phyloP scores from a whole-genome alignment of 2,888 invertebrate genomes.

The Hanleya hanleyi region DNA sequence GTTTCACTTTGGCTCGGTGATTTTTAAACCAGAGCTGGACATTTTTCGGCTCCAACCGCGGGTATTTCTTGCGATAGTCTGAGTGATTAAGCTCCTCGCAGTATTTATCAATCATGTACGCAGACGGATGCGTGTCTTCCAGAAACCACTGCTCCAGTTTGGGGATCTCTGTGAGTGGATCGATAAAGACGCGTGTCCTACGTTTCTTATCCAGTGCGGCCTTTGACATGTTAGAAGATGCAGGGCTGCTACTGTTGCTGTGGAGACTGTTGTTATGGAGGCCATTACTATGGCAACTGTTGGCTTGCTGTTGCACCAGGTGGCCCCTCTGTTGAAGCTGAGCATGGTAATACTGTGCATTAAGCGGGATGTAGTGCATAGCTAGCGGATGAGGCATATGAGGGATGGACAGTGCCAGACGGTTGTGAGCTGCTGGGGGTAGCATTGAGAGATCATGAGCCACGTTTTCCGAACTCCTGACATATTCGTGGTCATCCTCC shows the following conservation, averaged over 20 bases:
- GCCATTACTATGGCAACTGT: not conserved
- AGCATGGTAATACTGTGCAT: constrained; percentile 59
- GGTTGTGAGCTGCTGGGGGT: not conserved
- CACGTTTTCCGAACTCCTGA: not conserved
- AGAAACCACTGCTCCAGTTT: constrained; percentile 87
- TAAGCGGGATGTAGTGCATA: constrained; percentile 64
- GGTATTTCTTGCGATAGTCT: constrained; percentile 98
- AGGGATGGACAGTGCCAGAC: constrained; percentile 55
- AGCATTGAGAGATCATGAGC: not conserved
- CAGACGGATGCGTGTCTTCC: constrained; percentile 98
- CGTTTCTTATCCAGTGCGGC: constrained; percentile 80
- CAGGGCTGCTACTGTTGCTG: constrained; percentile 26
- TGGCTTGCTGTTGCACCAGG: not conserved
- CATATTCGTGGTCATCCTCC: constrained; percentile 10
- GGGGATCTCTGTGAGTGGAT: constrained; percentile 96
- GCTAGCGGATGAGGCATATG: constrained; percentile 63
- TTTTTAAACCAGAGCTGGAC: constrained; percentile 99
- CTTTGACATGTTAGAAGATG: not conserved
- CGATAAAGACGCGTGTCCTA: constrained; percentile 98
- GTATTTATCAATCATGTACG: constrained; percentile 97
- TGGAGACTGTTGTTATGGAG: constrained; percentile 9
- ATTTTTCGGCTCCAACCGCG: constrained; percentile 98
- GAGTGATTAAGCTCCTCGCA: constrained; percentile 97
- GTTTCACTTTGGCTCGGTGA: constrained; percentile 97
- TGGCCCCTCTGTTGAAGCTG: constrained; percentile 26